phyloP scores from a whole-genome alignment of 2,113 vertebrate species.

The Tylochromis polylepis region DNA sequence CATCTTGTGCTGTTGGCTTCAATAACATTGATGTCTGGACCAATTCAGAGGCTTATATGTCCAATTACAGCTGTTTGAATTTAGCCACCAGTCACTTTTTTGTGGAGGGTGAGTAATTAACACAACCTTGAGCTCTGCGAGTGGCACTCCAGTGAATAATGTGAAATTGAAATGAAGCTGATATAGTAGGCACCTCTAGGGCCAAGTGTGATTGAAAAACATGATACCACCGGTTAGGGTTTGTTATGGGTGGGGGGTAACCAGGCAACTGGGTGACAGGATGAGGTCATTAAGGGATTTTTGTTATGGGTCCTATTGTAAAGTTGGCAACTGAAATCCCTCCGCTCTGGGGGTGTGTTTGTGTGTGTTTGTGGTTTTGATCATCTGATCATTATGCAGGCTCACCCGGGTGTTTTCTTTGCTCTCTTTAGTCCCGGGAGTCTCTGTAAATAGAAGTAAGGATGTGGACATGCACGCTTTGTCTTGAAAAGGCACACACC shows the following conservation, averaged over 20 bases:
- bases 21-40: conserved; percentile 14
- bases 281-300: conserved; percentile 34
- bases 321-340: not conserved
- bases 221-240: conserved; percentile 9
- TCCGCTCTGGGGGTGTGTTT: not conserved
- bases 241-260: conserved; percentile 37
- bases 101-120: conserved; percentile 20
- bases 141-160: not conserved
- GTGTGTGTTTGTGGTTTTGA: conserved; percentile 9
- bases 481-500: conserved; percentile 9
- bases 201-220: conserved; percentile 29
- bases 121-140: not conserved
- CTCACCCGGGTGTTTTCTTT: conserved; percentile 28
- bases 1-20: not conserved
- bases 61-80: conserved; percentile 9
- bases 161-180: conserved; percentile 9
- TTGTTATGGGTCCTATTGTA: conserved; percentile 10
- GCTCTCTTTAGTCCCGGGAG: not conserved
- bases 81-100: not conserved
- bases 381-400: conserved; percentile 36
- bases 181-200: conserved; percentile 5
- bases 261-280: conserved; percentile 21
- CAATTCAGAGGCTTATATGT: not conserved
- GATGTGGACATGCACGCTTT: conserved; percentile 28
- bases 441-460: conserved; percentile 45